phyloP scores from a whole-genome alignment of 2,113 vertebrate species.

The Sturnus vulgaris region DNA sequence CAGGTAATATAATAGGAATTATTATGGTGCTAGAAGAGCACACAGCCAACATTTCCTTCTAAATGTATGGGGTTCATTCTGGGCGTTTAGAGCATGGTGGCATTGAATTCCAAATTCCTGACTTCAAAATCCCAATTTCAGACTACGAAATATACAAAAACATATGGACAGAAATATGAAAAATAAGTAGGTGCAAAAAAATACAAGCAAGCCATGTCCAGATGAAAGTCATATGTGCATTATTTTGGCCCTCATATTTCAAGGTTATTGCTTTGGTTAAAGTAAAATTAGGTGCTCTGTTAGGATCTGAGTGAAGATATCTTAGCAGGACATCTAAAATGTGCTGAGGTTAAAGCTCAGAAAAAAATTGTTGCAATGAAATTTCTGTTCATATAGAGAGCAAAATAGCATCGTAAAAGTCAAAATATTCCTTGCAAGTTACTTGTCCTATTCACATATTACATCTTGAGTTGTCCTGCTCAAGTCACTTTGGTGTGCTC shows the following conservation, averaged over 20 bases:
- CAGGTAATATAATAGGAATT: background rate
- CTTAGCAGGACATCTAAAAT: background rate
- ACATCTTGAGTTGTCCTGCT: background rate
- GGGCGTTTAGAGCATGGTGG: background rate
- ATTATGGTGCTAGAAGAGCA: background rate
- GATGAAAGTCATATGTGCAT: background rate
- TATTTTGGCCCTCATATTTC: background rate
- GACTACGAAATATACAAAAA: too few species aligned
- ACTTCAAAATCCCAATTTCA: background rate
- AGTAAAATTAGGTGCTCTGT: background rate
- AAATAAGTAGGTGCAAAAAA: background rate
- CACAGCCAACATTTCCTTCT: background rate
- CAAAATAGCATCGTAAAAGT: background rate
- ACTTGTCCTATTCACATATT: background rate
- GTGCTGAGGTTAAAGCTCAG: background rate
- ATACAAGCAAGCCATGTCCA: background rate
- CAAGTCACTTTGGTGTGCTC: background rate
- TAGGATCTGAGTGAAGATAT: background rate
- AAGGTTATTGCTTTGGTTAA: background rate
- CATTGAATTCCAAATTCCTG: background rate
- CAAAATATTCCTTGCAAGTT: background rate
- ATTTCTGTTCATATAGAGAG: background rate
- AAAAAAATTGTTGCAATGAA: background rate
- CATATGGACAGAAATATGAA: background rate
- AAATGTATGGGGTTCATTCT: rapidly evolving